A percentile compares a stretch with the other conserved stretches of the same genome.
Evolutionary conservation across 1,140 invertebrate species (phyloP).

Genomic region (Drosophila cardini): DNA sequence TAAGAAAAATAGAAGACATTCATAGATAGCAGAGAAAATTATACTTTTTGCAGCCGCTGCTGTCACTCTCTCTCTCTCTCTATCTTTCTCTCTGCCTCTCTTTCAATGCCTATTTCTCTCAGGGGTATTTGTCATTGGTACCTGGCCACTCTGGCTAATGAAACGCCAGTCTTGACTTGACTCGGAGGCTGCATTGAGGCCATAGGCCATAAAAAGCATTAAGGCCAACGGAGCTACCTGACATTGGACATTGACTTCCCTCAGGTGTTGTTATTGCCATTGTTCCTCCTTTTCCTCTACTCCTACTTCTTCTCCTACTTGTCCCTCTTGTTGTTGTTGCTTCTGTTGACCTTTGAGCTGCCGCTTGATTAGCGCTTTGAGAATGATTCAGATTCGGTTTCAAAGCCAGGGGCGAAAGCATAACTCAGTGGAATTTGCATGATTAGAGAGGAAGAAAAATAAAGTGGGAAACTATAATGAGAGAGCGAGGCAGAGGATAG

Average conservation of each 20-base stretch:
- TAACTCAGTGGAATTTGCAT: constrained; percentile 35
- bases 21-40: constrained; percentile 5
- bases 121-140: constrained; percentile 26
- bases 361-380: constrained; percentile 30
- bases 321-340: neutral
- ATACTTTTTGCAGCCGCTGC: constrained; percentile 6
- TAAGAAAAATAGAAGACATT: constrained; percentile 9
- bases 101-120: neutral
- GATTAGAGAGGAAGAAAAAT: neutral
- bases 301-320: neutral
- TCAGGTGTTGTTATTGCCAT: constrained; percentile 9
- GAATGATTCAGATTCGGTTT: constrained; percentile 8
- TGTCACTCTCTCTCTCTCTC: neutral
- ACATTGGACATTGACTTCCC: constrained; percentile 2
- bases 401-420: constrained; percentile 4
- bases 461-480: neutral
- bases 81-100: neutral
- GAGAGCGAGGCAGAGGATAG: neutral
- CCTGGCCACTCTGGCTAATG: constrained; percentile 69
- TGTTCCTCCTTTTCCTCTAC: neutral
- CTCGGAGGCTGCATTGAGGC: constrained; percentile 14
- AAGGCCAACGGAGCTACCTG: constrained; percentile 31
- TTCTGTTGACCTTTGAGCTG: constrained; percentile 11
- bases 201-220: constrained; percentile 47
- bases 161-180: constrained; percentile 35